Conservation (phyloP, 2,797 vertebrate species). For the Danio choprae region DNA sequence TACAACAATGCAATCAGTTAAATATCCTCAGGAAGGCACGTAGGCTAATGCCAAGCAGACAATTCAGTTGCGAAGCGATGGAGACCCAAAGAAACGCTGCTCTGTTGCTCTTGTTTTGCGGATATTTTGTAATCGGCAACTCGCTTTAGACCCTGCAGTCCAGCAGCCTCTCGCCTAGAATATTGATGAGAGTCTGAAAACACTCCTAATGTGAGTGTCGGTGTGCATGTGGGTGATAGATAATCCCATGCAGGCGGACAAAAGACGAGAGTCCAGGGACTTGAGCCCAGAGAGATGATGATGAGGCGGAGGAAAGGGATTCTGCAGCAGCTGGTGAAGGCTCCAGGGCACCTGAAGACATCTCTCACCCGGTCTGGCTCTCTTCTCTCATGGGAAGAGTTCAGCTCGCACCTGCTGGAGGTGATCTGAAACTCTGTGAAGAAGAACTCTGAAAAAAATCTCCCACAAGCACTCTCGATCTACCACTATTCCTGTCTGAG, state of each 20-base stretch:
- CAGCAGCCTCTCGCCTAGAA: slow-evolving; percentile 21
- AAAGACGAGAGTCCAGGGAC: slow-evolving; percentile 21
- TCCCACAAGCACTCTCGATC: neutral
- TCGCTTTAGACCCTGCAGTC: slow-evolving; percentile 6
- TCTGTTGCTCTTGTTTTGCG: slow-evolving; percentile 1
- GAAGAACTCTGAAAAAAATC: slow-evolving; percentile 12
- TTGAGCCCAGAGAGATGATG: slow-evolving; percentile 15
- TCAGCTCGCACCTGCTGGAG: slow-evolving; percentile 59
- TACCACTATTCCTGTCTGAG: neutral
- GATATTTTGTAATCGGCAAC: slow-evolving; percentile 19
- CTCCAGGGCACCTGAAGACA: slow-evolving; percentile 33
- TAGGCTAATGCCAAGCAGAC: slow-evolving; percentile 6
- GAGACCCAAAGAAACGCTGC: slow-evolving; percentile 2
- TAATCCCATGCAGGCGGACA: slow-evolving; percentile 29
- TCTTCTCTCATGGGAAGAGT: slow-evolving; percentile 57
- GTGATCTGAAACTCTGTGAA: slow-evolving; percentile 18
- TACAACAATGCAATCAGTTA: slow-evolving; percentile 23
- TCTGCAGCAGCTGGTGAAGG: slow-evolving; percentile 39
- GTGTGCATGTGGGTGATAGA: slow-evolving; percentile 44
- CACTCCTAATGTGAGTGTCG: slow-evolving; percentile 22
- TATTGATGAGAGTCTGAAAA: slow-evolving; percentile 35
- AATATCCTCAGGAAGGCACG: neutral
- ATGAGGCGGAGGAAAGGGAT: slow-evolving; percentile 51
- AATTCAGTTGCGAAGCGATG: slow-evolving; percentile 6
- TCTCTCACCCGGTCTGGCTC: slow-evolving; percentile 48